Conservation (phyloP, 2,113 vertebrate species). For the Tetrao urogallus region DNA sequence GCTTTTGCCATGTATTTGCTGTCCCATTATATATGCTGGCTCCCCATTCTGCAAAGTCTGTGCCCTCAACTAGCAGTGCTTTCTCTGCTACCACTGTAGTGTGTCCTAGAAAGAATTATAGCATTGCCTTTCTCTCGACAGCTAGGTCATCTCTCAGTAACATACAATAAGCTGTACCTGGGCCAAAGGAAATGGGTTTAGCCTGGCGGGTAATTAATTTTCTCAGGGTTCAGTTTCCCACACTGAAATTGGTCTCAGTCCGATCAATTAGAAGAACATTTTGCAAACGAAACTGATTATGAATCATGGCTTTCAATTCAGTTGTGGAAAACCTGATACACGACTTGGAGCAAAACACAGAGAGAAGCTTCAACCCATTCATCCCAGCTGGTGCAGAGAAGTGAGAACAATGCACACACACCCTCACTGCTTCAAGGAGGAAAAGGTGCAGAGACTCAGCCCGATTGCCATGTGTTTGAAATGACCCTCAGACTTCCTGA, state of each 20-base stretch:
- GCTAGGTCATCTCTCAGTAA: constrained; percentile 62
- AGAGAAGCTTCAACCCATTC: constrained; percentile 25
- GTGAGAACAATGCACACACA: not conserved
- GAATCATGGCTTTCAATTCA: constrained; percentile 50
- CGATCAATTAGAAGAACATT: constrained; percentile 75
- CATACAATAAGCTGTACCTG: constrained; percentile 71
- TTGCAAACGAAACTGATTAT: constrained; percentile 66
- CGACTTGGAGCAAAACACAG: constrained; percentile 11
- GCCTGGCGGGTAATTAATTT: constrained; percentile 75
- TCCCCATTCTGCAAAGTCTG: constrained; percentile 3
- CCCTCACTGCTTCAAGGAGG: not conserved
- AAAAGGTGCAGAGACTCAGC: not conserved
- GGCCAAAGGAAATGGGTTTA: constrained; percentile 75
- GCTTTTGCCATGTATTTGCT: constrained; percentile 9
- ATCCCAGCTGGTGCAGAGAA: not conserved
- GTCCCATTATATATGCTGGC: not conserved
- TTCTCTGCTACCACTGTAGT: constrained; percentile 52
- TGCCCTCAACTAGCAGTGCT: constrained; percentile 40
- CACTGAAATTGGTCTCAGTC: constrained; percentile 70
- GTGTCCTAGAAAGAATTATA: constrained; percentile 58
- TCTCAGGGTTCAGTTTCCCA: constrained; percentile 70
- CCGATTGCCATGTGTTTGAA: not conserved
- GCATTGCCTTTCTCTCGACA: constrained; percentile 46
- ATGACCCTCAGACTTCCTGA: not conserved
- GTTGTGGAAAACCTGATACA: constrained; percentile 53